phyloP scores from a whole-genome alignment of 2,797 vertebrate species.

The Tokudaia tokunoshimensis region DNA sequence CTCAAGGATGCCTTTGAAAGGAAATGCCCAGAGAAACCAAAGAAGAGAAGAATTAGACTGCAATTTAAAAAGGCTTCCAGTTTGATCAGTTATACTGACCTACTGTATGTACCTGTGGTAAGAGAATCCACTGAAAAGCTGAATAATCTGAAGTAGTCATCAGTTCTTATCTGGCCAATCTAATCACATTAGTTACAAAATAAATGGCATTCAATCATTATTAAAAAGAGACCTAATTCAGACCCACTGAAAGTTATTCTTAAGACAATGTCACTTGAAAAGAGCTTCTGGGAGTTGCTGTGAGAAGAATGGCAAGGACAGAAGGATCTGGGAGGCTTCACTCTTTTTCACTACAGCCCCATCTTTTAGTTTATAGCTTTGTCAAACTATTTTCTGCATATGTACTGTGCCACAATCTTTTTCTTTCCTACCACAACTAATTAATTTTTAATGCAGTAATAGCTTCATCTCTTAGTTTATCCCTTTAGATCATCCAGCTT shows the following conservation, averaged over 20 bases:
- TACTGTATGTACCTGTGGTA: constrained; percentile 52
- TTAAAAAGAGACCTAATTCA: constrained; percentile 62
- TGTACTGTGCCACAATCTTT: constrained; percentile 18
- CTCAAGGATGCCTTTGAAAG: constrained; percentile 68
- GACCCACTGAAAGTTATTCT: not conserved
- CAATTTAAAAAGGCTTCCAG: constrained; percentile 53
- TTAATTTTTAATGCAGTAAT: constrained; percentile 73
- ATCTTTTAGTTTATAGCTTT: not conserved
- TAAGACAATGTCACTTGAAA: constrained; percentile 48
- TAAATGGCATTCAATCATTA: constrained; percentile 60
- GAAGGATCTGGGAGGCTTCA: not conserved
- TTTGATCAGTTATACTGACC: constrained; percentile 55
- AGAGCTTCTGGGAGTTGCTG: not conserved
- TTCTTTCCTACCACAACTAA: constrained; percentile 62
- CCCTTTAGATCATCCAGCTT: constrained; percentile 41
- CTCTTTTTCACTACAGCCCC: not conserved
- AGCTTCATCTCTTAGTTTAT: constrained; percentile 64
- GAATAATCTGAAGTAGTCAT: constrained; percentile 63
- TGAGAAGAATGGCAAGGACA: not conserved
- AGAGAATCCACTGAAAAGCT: constrained; percentile 63
- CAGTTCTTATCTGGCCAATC: constrained; percentile 36
- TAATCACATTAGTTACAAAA: constrained; percentile 64
- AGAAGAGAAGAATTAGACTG: constrained; percentile 26
- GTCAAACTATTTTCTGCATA: constrained; percentile 23
- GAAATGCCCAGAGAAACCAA: constrained; percentile 56